Conservation (phyloP, 2,797 vertebrate species). For the Anabacerthia variegaticeps region DNA sequence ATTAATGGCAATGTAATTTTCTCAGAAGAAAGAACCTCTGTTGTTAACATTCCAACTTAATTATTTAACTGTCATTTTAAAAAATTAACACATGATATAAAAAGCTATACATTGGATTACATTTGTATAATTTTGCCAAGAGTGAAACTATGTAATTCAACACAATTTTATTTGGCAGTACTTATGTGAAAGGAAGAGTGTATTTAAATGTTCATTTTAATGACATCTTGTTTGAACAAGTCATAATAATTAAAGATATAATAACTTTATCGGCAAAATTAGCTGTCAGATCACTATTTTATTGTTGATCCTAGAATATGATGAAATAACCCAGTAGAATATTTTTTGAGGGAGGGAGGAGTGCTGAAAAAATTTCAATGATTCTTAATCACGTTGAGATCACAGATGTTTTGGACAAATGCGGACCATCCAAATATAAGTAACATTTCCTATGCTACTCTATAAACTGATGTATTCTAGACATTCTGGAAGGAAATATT, state of each 20-base stretch:
- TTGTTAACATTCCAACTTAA: conserved; percentile 60
- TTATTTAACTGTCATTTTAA: conserved; percentile 64
- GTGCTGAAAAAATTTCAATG: neutral
- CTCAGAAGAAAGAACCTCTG: conserved; percentile 46
- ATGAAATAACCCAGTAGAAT: neutral
- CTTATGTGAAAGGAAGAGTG: conserved; percentile 63
- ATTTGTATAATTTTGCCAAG: conserved; percentile 55
- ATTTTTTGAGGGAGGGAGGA: neutral
- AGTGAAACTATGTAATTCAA: conserved; percentile 31
- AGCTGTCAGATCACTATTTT: conserved; percentile 34
- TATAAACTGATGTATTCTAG: neutral
- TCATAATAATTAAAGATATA: conserved; percentile 42
- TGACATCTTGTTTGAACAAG: conserved; percentile 43
- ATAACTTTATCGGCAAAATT: conserved; percentile 42
- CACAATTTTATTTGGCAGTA: conserved; percentile 50
- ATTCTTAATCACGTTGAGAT: neutral
- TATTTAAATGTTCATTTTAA: conserved; percentile 50
- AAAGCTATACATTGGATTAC: conserved; percentile 20
- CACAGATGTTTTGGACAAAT: neutral
- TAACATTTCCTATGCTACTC: neutral
- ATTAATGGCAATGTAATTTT: conserved; percentile 49
- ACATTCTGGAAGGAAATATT: neutral
- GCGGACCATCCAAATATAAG: neutral
- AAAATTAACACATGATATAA: conserved; percentile 46
- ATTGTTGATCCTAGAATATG: neutral